Evolutionary conservation across 2,797 vertebrate genomes (phyloP), one percentile per base, ranked within the genome.

Genomic region (Leptoclinus maculatus): DNA sequence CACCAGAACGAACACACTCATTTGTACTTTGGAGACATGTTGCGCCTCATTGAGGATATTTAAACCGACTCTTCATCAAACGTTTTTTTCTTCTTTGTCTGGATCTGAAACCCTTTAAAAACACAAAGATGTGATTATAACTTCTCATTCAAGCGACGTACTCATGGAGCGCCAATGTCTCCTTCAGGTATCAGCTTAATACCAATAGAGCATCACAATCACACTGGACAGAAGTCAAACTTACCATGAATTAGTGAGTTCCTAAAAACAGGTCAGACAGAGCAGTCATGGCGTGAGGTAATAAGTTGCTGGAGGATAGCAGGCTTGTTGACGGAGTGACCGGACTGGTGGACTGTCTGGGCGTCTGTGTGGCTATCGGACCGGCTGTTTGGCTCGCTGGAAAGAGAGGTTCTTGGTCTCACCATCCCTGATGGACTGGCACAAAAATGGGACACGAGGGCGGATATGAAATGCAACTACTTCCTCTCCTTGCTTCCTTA

Each of bases 241-340:
- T 92, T 94, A 95, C 95, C 95, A 94, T 95, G 92, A 95, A 95
- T 95, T 95, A 96, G 87, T 84, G 92, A 90, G 89, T 90, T 89
- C 89, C 88, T 89, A 90, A 85, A 92, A 88, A 90, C 86, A 92
- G 89, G 83, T 93, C 86, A 93, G 87, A 90, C 83, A 89, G 91
- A 88, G 92, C 83, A 78, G 86, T 94, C 95, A 96, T 96, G 93
- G 87, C 45, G 80, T 93, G 92, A 93, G 93, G 93, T 93, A 91
- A 94, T 85, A 83, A 36, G 90, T 84, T 91, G 92, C 92, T 87
- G 88, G 88, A 83, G 47, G 83, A 78, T 91, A 82, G 79, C 89
- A 88, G 91, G 89, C 92, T 88, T 92, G 82, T 86, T 78, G 77
- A 89, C 74, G 45, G 79, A 66, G 76, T 51, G 85, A 80, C 81